Percentiles rank a stretch among this genome's conserved stretches.
phyloP scores from a whole-genome alignment of 2,797 vertebrate genomes.

The Karalla daura region DNA sequence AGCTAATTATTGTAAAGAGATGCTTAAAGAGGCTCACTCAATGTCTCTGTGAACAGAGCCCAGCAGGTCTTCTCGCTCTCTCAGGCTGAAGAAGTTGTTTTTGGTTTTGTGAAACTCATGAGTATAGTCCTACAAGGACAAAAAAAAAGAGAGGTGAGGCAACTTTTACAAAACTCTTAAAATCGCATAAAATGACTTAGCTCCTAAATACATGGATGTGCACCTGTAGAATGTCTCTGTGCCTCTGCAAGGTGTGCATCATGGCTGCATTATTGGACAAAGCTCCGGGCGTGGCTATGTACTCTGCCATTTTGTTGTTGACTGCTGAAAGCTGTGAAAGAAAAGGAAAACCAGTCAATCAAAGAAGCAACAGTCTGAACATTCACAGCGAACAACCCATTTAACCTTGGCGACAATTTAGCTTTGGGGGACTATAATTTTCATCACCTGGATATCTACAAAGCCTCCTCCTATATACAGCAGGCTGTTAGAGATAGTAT shows the following conservation, averaged over 20 bases:
- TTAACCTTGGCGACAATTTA: too few species aligned
- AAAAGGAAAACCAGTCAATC: background rate
- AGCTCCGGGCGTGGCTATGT: conserved; percentile 88
- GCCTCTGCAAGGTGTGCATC: conserved; percentile 96
- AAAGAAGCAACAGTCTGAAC: background rate
- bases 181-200: background rate
- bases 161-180: background rate
- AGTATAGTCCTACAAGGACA: conserved; percentile 89
- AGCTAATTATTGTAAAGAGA: background rate
- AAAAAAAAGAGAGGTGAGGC: conserved; percentile 7
- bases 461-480: too few species aligned
- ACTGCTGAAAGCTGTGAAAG: conserved; percentile 87
- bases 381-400: background rate
- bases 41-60: conserved; percentile 96
- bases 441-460: background rate
- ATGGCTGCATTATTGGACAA: conserved; percentile 90
- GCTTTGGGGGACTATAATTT: background rate
- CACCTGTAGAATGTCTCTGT: conserved; percentile 95
- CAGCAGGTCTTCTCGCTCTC: conserved; percentile 94
- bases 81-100: conserved; percentile 91
- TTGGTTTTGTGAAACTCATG: conserved; percentile 98
- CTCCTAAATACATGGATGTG: background rate
- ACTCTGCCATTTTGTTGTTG: conserved; percentile 96
- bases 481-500: background rate
- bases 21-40: conserved; percentile 86